phyloP scores from a whole-genome alignment of 1,140 invertebrate species.

The Vanessa tameamea region DNA sequence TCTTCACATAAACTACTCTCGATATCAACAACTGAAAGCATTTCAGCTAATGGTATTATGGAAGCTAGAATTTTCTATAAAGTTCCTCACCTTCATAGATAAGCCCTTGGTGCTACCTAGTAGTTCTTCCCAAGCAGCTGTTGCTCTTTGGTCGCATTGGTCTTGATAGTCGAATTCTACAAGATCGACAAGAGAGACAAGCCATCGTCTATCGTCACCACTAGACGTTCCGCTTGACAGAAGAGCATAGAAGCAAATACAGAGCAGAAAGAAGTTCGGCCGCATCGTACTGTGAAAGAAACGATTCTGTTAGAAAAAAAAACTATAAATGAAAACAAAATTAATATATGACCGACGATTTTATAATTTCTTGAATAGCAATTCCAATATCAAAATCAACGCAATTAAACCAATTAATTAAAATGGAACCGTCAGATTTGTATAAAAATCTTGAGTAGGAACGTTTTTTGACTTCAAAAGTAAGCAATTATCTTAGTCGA shows the following conservation, averaged over 20 bases:
- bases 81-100: slow-evolving; percentile 52
- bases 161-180: slow-evolving; percentile 70
- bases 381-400: too few relatives aligned
- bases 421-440: neutral
- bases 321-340: neutral
- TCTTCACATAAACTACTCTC: too few relatives aligned
- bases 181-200: slow-evolving; percentile 60
- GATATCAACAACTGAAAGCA: too few relatives aligned
- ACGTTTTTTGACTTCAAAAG: slow-evolving; percentile 9
- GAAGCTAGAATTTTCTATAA: too few relatives aligned
- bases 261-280: slow-evolving; percentile 49
- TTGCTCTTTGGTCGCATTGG: slow-evolving; percentile 60
- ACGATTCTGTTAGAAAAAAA: neutral
- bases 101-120: slow-evolving; percentile 56
- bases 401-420: too few relatives aligned
- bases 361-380: too few relatives aligned
- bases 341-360: neutral
- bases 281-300: slow-evolving; percentile 59
- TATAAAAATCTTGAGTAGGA: neutral
- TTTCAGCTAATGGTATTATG: too few relatives aligned
- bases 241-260: slow-evolving; percentile 59
- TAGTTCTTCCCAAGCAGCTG: slow-evolving; percentile 64
- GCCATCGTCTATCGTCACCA: slow-evolving; percentile 61
- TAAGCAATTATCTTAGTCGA: slow-evolving; percentile 26
- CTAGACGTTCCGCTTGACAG: slow-evolving; percentile 61